Percentiles rank a stretch among this genome's conserved stretches.
These are phyloP conservation scores for Platalea minor DNA, from an alignment of 2,797 vertebrate genomes.

Conservation along the genomic window DNA sequence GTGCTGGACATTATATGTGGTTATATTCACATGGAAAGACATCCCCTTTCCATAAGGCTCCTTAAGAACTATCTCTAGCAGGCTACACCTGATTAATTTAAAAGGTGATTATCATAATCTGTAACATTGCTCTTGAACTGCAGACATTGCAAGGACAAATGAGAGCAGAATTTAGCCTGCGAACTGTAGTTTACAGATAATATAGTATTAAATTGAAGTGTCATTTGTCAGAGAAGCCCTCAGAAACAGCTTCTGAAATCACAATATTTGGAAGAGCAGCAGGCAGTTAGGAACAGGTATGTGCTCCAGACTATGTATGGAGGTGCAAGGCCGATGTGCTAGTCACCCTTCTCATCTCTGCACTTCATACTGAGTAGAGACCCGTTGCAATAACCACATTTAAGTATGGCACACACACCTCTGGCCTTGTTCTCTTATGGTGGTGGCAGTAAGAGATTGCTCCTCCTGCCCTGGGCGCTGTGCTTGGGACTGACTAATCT, in stretches of 20 bases:
- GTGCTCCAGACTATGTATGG: neutral
- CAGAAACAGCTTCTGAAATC: neutral
- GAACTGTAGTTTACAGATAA: neutral
- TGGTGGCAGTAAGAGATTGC: neutral
- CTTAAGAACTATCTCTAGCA: neutral
- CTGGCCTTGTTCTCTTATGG: neutral
- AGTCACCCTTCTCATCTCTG: neutral
- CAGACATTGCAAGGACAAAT: neutral
- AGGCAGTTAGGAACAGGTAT: neutral
- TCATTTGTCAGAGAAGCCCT: neutral
- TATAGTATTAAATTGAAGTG: neutral
- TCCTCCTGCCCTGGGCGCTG: neutral
- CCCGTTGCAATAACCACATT: neutral
- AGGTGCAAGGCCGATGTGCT: neutral
- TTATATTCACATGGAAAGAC: neutral
- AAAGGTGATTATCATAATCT: slow-evolving; percentile 36
- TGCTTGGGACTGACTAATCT: neutral
- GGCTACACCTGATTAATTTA: neutral
- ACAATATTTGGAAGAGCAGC: neutral
- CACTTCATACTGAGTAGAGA: neutral
- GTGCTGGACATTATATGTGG: neutral
- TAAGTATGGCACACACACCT: rapidly evolving
- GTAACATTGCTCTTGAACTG: neutral
- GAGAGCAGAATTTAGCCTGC: neutral
- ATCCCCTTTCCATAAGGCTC: neutral